Percentiles rank a stretch among this genome's conserved stretches.
These are phyloP conservation scores for Lepilemur ruficaudatus DNA, from an alignment of 2,797 vertebrate species.

Conservation along the genomic window DNA sequence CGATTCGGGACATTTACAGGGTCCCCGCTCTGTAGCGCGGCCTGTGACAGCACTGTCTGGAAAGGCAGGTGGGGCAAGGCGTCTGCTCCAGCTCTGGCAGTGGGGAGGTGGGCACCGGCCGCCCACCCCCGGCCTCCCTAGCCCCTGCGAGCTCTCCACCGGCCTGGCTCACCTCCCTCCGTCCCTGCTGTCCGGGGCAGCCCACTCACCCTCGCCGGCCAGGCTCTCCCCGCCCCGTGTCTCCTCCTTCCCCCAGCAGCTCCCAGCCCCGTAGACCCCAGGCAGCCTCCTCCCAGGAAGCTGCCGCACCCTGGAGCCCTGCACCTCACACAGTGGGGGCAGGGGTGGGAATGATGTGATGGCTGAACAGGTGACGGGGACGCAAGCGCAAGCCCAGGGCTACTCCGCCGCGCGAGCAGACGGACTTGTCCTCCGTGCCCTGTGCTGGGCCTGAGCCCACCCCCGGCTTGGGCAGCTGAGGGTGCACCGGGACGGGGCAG, in stretches of 20 bases:
- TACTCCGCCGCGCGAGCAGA: accelerated
- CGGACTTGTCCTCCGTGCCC: accelerated
- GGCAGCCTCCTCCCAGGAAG: accelerated
- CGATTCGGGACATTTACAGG: accelerated
- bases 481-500: not conserved
- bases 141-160: too few species aligned
- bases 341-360: accelerated
- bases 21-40: accelerated
- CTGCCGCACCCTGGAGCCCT: accelerated
- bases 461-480: accelerated
- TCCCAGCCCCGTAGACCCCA: accelerated
- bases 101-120: too few species aligned
- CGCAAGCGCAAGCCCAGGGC: too few species aligned
- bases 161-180: too few species aligned
- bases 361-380: accelerated
- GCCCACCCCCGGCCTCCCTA: accelerated
- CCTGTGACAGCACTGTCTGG: accelerated
- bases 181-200: accelerated
- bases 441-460: accelerated
- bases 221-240: accelerated
- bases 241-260: not conserved
- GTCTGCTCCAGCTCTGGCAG: accelerated
- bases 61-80: accelerated
- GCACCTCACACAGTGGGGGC: not conserved
- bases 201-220: accelerated